Conservation (phyloP, 1,140 invertebrate genomes). For the Steinernema khuongi region DNA sequence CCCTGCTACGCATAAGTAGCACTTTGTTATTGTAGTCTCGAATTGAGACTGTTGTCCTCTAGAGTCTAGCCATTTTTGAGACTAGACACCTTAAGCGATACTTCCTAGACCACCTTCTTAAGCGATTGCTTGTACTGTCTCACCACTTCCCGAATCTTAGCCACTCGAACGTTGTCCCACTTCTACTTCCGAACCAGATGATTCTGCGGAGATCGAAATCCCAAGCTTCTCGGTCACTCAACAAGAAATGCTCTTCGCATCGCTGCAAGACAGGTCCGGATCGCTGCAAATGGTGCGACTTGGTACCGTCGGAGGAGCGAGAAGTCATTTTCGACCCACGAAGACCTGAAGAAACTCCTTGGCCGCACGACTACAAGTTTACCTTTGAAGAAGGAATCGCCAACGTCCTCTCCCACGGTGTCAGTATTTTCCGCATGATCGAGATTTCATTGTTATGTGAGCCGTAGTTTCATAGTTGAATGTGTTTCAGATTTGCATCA, state of each 20-base stretch:
- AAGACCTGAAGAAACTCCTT: neutral
- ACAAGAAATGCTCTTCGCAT: neutral
- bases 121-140: too few species aligned
- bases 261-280: neutral
- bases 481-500: neutral
- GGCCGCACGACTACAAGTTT: neutral
- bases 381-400: neutral
- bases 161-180: too few species aligned
- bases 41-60: too few species aligned
- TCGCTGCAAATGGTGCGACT: neutral
- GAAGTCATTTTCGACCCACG: neutral
- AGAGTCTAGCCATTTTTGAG: too few species aligned
- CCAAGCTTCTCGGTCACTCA: neutral
- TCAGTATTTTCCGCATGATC: neutral
- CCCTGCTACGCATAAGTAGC: too few species aligned
- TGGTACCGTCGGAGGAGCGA: neutral
- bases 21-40: too few species aligned
- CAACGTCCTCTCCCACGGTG: neutral
- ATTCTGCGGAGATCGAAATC: neutral
- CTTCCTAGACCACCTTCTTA: too few species aligned
- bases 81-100: too few species aligned
- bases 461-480: too few species aligned
- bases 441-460: neutral
- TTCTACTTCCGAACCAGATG: neutral
- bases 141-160: too few species aligned